Base-by-base conservation (phyloP, 2,797 vertebrate species). In the Labroides dimidiatus region DNA sequence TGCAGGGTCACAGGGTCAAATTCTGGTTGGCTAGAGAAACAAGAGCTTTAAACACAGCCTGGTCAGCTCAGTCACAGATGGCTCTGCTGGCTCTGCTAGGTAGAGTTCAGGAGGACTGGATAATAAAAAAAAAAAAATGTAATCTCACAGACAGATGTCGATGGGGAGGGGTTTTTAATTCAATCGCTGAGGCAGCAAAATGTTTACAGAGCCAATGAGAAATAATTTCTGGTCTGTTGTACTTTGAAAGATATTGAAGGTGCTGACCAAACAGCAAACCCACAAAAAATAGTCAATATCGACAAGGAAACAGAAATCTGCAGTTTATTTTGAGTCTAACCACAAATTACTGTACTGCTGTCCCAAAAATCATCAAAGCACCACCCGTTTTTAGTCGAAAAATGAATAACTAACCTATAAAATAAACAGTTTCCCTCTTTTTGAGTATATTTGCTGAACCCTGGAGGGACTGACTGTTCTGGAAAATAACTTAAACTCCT, bases 1-100 rank as follows among this genome's bases (percentile, higher is more conserved):
- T 51, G 61, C 52, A 2, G 69, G 83, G 86, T 82, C 71, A 79
- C 13, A 0, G 64, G 77, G 87, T 84, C 75, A 85, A 19, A 70
- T 4, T 68, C 24, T 61, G 77, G 53, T 77, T 65, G 48, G 64
- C 42, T 9, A 1, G 21, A 64, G 71, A 67, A 67, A 27, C 14
- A 24, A 36, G 51, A 68, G 69, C 58, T 52, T 79, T 78, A 57
- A 64, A 77, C 9, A 2, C 50, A 75, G 64, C 21, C 24, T 64
- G 62, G 53, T 56, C 27, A 42, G 33, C 56, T 67, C 65, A 11
- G 21, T 62, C 74, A 63, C 75, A 84, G 78, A 78, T 83, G 84
- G 78, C 61, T 69, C 47, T 39, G 61, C n/a, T 83, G 84, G 78
- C 61, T 69, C 47, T 39, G 61, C n/a, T 20, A 44, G 33, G 65